Base-by-base conservation (phyloP, 2,797 vertebrate genomes). In the Coendou prehensilis region DNA sequence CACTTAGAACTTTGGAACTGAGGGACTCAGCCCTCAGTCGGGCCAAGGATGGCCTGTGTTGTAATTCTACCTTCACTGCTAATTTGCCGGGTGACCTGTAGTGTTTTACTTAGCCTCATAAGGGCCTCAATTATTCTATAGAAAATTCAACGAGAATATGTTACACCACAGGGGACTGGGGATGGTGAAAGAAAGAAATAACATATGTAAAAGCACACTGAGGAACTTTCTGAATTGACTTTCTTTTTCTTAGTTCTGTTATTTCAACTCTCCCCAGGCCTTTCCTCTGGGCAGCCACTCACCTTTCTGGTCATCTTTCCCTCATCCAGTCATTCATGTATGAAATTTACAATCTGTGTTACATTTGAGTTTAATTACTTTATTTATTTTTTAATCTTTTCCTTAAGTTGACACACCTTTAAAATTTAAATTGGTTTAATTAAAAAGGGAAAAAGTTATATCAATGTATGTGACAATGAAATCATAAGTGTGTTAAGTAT, bases 91-190 rank as follows among this genome's bases (percentile, higher is more conserved):
- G 75, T 95, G 95, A 95, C 93, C 96, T 96, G 81, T 84, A 22
- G 45, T 93, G 96, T 98, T 97, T 98, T 92, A 56, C 82, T 97
- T 97, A 92, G 97, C 91, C 95, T 97, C 33, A 11, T 18, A 95
- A 94, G 64, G 94, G 47, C 73, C 79, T 96, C 94, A 95, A 59
- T 98, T 96, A 93, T 93, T 93, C 96, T 95, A 94, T 71, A 83
- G 97, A 95, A 97, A 96, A 96, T 75, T 94, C 26, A 22, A 78
- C 0, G 14, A 86, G 94, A 96, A 84, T 80, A 59, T 1, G 1
- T 79, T 88, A 67, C 88, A 71, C 95, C 85, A 33, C 56, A 50
- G 94, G 97, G 81, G 87, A 71, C 95, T 18, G 59, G 67, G 28
- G n/a, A 33, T 67, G 87, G 89, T 78, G 93, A 97, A 79, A 93